phyloP scores from a whole-genome alignment of 92 coral and sea anemone genomes.

The Heteractis magnifica region DNA sequence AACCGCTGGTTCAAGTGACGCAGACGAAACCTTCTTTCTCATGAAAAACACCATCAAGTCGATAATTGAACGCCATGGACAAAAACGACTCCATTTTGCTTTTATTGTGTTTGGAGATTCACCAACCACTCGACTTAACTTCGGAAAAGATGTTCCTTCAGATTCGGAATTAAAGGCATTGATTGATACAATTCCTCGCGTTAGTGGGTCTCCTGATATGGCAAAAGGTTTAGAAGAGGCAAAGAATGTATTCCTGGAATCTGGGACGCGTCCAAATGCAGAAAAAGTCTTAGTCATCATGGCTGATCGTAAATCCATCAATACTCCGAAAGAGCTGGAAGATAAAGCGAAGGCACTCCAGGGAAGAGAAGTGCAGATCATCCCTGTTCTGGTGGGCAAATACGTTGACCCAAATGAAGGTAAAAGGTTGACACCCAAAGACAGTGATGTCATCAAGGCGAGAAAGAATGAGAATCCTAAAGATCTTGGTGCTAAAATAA shows the following conservation, averaged over 20 bases:
- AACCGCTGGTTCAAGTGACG: conserved; percentile 58
- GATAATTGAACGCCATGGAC: conserved; percentile 51
- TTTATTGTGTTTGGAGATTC: conserved; percentile 62
- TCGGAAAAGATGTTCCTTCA: conserved; percentile 33
- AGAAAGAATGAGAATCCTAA: conserved; percentile 53
- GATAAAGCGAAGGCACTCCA: conserved; percentile 31
- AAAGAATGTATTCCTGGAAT: conserved; percentile 26
- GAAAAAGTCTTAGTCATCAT: conserved; percentile 71
- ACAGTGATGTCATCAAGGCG: conserved; percentile 53
- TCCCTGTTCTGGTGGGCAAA: conserved; percentile 58
- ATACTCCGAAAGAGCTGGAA: conserved; percentile 30
- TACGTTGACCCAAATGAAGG: conserved; percentile 46
- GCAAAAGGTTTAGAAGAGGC: conserved; percentile 50
- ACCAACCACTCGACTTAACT: conserved; percentile 38
- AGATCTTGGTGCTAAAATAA: conserved; percentile 54
- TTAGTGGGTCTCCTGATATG: conserved; percentile 34
- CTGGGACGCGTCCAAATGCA: conserved; percentile 71
- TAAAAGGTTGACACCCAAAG: conserved; percentile 34
- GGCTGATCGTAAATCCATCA: conserved; percentile 56
- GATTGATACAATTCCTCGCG: conserved; percentile 32
- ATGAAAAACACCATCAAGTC: conserved; percentile 68
- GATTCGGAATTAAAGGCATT: conserved; percentile 29
- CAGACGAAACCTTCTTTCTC: conserved; percentile 51
- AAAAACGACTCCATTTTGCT: conserved; percentile 60
- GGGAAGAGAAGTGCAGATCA: conserved; percentile 36